These are phyloP conservation scores for Cyprinodon brontotheroides DNA, from an alignment of 2,113 vertebrate species.

Conservation along the genomic window DNA sequence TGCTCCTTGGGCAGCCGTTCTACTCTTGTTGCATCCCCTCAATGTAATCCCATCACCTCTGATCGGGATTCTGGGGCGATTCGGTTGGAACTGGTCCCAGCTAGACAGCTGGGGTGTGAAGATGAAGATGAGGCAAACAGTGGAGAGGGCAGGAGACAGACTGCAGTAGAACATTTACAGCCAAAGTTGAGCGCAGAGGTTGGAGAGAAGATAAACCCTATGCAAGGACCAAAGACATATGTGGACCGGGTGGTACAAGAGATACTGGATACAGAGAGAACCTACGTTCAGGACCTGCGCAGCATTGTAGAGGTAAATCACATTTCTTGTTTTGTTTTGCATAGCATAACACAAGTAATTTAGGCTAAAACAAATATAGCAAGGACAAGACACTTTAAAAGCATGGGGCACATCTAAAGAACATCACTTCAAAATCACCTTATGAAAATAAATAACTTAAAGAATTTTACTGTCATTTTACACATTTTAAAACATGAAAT, in stretches of 20 bases:
- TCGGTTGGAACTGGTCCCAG: slow-evolving; percentile 89
- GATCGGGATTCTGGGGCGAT: slow-evolving; percentile 92
- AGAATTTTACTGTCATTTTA: no score
- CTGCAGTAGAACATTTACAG: slow-evolving; percentile 65
- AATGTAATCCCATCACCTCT: slow-evolving; percentile 80
- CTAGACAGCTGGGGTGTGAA: slow-evolving; percentile 81
- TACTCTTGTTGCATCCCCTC: slow-evolving; percentile 86
- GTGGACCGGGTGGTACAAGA: slow-evolving; percentile 97
- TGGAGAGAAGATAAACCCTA: slow-evolving; percentile 66
- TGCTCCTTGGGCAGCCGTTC: slow-evolving; percentile 93
- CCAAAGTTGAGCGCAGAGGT: slow-evolving; percentile 57
- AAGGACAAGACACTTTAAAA: neutral
- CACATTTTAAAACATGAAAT: no score
- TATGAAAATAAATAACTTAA: no score
- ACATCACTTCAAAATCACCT: neutral
- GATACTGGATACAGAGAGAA: slow-evolving; percentile 95
- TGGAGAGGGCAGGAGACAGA: slow-evolving; percentile 57
- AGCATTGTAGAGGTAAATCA: slow-evolving; percentile 93
- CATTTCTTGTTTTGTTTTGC: neutral
- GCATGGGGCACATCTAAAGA: neutral
- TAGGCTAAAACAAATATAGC: neutral
- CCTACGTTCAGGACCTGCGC: slow-evolving; percentile 93
- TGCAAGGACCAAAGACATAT: slow-evolving; percentile 87
- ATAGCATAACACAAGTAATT: neutral
- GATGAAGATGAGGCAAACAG: slow-evolving; percentile 75